Conservation (phyloP, 2,888 invertebrate genomes). For the Cepaea hortensis region DNA sequence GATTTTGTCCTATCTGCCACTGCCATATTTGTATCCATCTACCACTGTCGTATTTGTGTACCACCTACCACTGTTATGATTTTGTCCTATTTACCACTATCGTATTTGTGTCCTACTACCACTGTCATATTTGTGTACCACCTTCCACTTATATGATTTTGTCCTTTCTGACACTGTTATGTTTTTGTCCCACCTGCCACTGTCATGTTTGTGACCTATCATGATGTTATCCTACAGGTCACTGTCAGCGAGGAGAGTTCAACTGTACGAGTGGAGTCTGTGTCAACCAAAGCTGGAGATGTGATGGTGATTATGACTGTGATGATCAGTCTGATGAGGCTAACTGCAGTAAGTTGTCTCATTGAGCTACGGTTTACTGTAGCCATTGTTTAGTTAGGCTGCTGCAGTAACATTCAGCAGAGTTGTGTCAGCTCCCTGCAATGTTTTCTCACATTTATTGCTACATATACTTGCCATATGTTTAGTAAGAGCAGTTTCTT, state of each 20-base stretch:
- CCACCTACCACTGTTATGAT: no score
- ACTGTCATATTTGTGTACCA: no score
- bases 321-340: conserved; percentile 98
- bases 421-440: neutral
- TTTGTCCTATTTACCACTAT: no score
- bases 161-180: neutral
- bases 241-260: conserved; percentile 69
- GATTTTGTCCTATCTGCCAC: no score
- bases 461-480: no score
- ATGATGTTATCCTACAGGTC: conserved; percentile 36
- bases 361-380: neutral
- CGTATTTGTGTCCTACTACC: no score
- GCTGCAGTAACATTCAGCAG: neutral
- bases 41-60: no score
- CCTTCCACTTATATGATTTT: neutral
- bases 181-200: neutral
- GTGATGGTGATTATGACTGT: conserved; percentile 97
- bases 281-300: conserved; percentile 86
- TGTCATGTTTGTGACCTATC: neutral
- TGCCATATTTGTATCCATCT: no score
- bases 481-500: no score
- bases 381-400: neutral
- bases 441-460: no score
- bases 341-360: conserved; percentile 77
- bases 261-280: conserved; percentile 69